Evolutionary conservation across 2,113 vertebrate genomes (phyloP), one percentile per base, ranked within the genome.

Genomic region (Pelobates fuscus): DNA sequence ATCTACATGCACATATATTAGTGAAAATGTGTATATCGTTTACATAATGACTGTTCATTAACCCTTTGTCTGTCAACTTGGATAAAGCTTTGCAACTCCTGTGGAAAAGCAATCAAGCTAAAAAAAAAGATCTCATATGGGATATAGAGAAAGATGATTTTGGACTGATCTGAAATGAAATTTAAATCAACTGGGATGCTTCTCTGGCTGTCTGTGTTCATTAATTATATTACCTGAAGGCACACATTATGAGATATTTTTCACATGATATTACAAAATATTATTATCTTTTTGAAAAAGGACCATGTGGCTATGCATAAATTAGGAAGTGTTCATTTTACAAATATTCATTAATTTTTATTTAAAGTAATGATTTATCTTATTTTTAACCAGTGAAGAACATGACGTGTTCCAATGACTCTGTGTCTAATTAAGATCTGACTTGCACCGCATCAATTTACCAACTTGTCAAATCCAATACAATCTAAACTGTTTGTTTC

Each of bases 161-260:
- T 68, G 64, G 55, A 68, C 20, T 17, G 41, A 68, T 61, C 26
- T 76, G 55, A 76, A 76, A 76, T 76, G 26, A 76, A 76, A 68
- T 76, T 76, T 76, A 49, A 76, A 76, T 76, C 72, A 76, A 67
- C 54, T 60, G 72, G 66, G 72, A 76, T 29, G 54, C 32, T 37
- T 60, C 21, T 68, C 26, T 24, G 32, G 62, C 62, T 64, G 62
- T 43, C 64, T 60, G 27, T 61, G 64, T 68, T 76, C 73, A 76
- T 76, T 76, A 76, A 76, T 76, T 76, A 61, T 61, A 67, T 76
- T 52, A 76, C 73, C 64, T 60, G 65, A 61, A 76, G 73, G 64
- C 65, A 61, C 41, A 68, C 55, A 67, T 52, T 76, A 76, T 76
- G 72, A 76, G 72, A 76, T 60, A 55, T 49, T 76, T 76, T 67